These are phyloP conservation scores for Poeciliopsis paucimaculata DNA, from an alignment of 2,797 vertebrate genomes.

Conservation along the genomic window DNA sequence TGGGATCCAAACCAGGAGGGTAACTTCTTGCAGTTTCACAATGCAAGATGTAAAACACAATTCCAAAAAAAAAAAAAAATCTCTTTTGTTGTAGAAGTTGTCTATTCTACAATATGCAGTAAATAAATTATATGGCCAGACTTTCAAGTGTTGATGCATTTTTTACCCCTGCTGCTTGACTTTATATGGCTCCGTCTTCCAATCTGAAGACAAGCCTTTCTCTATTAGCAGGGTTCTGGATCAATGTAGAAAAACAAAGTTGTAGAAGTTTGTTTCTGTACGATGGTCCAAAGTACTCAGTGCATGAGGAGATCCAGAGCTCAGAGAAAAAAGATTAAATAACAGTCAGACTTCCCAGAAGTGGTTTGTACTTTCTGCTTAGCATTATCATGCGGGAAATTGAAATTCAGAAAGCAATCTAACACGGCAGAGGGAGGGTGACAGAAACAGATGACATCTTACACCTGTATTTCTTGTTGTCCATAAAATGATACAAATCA, in stretches of 20 bases:
- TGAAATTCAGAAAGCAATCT: constrained; percentile 5
- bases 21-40: neutral
- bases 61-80: neutral
- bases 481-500: neutral
- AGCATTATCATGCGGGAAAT: neutral
- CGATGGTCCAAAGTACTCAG: constrained; percentile 9
- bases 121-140: neutral
- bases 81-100: neutral
- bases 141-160: neutral
- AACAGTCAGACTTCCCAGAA: constrained; percentile 17
- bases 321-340: neutral
- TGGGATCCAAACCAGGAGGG: neutral
- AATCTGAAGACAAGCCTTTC: neutral
- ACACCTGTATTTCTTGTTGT: neutral
- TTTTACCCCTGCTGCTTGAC: neutral
- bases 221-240: neutral
- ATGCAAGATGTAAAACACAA: neutral
- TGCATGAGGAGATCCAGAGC: constrained; percentile 12
- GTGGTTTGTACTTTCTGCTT: neutral
- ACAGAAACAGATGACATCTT: neutral
- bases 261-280: neutral
- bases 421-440: neutral
- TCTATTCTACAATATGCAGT: neutral
- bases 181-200: neutral
- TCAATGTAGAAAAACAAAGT: neutral